Conservation (phyloP, 2,113 vertebrate genomes). For the Pluvialis apricaria region DNA sequence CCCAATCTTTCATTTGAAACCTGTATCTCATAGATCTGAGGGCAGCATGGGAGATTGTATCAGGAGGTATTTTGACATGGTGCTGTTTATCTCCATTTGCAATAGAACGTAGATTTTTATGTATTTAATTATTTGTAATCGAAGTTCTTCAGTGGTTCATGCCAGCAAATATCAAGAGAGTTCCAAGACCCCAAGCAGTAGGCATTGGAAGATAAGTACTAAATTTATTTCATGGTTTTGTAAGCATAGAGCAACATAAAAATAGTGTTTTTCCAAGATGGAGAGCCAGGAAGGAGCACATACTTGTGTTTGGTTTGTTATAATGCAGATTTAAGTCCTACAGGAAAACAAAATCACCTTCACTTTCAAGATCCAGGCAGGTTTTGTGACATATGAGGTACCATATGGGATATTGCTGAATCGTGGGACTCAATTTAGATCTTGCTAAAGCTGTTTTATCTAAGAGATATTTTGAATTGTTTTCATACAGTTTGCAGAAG, state of each 20-base stretch:
- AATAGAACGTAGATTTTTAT: not conserved
- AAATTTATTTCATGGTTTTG: not conserved
- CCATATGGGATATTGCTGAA: conserved; percentile 32
- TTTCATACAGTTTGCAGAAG: conserved; percentile 49
- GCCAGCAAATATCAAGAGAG: conserved; percentile 22
- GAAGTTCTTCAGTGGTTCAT: not conserved
- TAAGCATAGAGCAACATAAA: not conserved
- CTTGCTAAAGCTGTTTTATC: conserved; percentile 45
- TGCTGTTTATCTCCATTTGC: conserved; percentile 39
- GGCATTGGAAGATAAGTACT: not conserved
- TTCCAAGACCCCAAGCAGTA: not conserved
- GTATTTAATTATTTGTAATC: conserved; percentile 43
- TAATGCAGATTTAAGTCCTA: not conserved
- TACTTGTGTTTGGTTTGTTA: not conserved
- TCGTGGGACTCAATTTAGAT: not conserved
- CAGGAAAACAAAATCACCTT: not conserved
- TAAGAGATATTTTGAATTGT: conserved; percentile 50
- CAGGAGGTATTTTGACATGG: conserved; percentile 38
- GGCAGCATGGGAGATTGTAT: not conserved
- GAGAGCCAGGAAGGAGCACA: not conserved
- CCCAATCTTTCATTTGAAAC: not conserved
- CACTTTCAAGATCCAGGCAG: conserved; percentile 15
- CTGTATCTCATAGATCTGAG: not conserved
- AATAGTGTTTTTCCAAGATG: not conserved
- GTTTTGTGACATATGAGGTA: conserved; percentile 35